A percentile compares a stretch with the other conserved stretches of the same genome.
phyloP scores from a whole-genome alignment of 2,113 vertebrate species.

The Catharus bicknelli region DNA sequence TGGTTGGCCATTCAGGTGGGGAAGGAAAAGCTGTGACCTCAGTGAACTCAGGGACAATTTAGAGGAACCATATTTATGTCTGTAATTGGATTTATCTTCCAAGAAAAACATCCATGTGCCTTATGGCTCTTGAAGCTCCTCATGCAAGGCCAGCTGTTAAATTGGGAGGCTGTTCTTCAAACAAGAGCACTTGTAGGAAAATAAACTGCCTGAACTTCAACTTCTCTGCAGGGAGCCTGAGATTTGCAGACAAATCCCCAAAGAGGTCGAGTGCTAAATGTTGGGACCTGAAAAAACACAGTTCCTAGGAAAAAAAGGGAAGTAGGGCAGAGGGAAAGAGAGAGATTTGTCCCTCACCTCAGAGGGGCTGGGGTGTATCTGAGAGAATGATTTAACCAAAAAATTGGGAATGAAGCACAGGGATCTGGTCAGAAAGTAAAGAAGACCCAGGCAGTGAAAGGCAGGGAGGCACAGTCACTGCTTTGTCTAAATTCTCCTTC shows the following conservation, averaged over 20 bases:
- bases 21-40: neutral
- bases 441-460: neutral
- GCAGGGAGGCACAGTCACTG: neutral
- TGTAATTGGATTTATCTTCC: neutral
- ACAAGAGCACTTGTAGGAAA: neutral
- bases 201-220: neutral
- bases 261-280: neutral
- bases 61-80: neutral
- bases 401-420: neutral
- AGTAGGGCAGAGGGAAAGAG: neutral
- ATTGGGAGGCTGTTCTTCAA: neutral
- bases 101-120: neutral
- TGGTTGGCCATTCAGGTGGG: neutral
- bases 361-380: neutral
- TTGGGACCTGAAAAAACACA: neutral
- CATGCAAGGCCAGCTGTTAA: neutral
- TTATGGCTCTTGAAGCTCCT: neutral
- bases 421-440: neutral
- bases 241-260: neutral
- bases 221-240: neutral
- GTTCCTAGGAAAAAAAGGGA: neutral
- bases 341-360: neutral
- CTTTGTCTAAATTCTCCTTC: conserved; percentile 8
- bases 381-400: neutral
- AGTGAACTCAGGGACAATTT: neutral